Evolutionary conservation across 2,797 vertebrate species (phyloP), one percentile per base, ranked within the genome.

Genomic region (Sparus aurata): DNA sequence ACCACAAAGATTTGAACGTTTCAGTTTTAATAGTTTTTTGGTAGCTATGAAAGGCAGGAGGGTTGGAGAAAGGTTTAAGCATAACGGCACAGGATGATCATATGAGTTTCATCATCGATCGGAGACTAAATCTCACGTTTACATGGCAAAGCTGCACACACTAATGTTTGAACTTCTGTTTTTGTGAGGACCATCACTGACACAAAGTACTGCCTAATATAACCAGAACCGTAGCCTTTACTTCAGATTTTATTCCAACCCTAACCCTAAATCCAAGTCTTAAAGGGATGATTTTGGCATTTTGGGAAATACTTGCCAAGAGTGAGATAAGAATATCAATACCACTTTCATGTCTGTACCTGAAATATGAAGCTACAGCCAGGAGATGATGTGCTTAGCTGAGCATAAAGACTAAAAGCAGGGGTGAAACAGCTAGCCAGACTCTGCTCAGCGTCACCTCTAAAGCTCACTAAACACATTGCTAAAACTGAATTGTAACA

Each of bases 11-110:
- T 52, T 17, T 25, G 80, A 67, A 71, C 41, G 22, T 55, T 63
- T 52, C 58, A 71, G 23, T 59, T 50, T 34, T 41, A 41, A 67
- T 73, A n/a, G 30, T 67, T 61, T 54, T 54, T 61, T 30, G 13
- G 16, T n/a, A 10, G 3, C 12, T 38, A 49, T 43, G 49, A 78
- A 58, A 73, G 18, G n/a, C 38, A 25, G 16, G 10, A 25, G 1
- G 10, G 50, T 52, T 54, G n/a, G 54, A 66, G 38, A 27, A 5
- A 38, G 53, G 30, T 41, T 65, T 55, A 13, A 65, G 17, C 6
- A 18, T n/a, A 13, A 27, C n/a, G 66, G 4, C 18, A 18, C 25
- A 66, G 17, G 18, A 12, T 57, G 20, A 47, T 27, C 41, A 27
- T 38, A 30, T 23, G 17, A 5, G 49, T 64, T 73, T 69, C n/a